Evolutionary conservation across 2,888 invertebrate species (phyloP).

Genomic region (Andrena haemorrhoa): DNA sequence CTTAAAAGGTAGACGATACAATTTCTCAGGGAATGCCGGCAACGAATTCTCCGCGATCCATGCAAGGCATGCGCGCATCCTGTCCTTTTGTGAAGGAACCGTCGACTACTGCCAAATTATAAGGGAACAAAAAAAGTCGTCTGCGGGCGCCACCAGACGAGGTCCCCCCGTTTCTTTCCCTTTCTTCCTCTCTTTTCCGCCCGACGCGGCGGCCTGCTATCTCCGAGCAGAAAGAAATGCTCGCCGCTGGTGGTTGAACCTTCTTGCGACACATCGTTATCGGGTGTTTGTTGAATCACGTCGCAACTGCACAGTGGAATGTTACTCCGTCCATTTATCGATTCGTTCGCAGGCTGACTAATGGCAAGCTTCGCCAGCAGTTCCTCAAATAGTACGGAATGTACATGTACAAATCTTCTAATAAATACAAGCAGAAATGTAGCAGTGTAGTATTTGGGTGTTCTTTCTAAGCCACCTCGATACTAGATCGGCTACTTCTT

Average conservation of each 20-base stretch:
- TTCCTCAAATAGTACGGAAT: too few species aligned
- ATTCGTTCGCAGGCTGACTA: not conserved
- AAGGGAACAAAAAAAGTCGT: conserved; percentile 61
- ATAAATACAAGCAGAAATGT: too few species aligned
- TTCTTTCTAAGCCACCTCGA: too few species aligned
- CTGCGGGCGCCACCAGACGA: conserved; percentile 66
- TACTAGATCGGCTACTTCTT: too few species aligned
- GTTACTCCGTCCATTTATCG: not conserved
- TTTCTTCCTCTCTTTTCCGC: conserved; percentile 31
- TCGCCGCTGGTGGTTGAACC: conserved; percentile 14
- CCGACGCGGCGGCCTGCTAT: conserved; percentile 49
- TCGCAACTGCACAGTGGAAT: not conserved
- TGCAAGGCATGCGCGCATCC: conserved; percentile 57
- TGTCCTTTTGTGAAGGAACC: conserved; percentile 54
- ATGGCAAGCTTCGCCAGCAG: not conserved
- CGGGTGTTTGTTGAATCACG: conserved; percentile 8
- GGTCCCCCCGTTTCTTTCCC: conserved; percentile 12
- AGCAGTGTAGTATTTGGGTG: too few species aligned
- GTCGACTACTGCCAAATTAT: conserved; percentile 61
- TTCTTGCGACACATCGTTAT: conserved; percentile 15
- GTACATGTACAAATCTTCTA: too few species aligned
- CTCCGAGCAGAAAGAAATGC: conserved; percentile 26
- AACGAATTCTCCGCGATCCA: conserved; percentile 58
- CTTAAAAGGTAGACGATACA: conserved; percentile 64
- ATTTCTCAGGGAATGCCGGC: conserved; percentile 49